These are phyloP conservation scores for Campopleginae sp. DNA, from an alignment of 2,888 invertebrate genomes.

Conservation along the genomic window DNA sequence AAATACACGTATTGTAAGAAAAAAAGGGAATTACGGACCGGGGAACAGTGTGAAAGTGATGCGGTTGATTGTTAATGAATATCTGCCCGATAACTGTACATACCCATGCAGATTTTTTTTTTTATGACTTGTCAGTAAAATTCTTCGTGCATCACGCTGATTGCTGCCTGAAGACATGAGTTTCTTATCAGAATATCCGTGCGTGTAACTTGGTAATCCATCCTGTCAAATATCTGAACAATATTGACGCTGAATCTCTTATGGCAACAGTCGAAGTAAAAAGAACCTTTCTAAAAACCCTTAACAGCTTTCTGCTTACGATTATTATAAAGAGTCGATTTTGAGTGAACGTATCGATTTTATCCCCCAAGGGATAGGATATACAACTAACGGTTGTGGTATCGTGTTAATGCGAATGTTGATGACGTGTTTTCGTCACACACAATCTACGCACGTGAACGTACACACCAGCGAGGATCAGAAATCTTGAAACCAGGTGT, in stretches of 20 bases:
- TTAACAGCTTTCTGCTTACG: no score
- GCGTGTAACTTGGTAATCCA: no score
- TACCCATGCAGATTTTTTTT: no score
- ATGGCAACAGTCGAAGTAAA: no score
- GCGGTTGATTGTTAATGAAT: slow-evolving; percentile 69
- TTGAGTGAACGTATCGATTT: slow-evolving; percentile 33
- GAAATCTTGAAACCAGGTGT: slow-evolving; percentile 35
- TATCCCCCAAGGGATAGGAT: slow-evolving; percentile 45
- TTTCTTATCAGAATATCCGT: slow-evolving; percentile 44
- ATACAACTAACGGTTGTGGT: slow-evolving; percentile 49
- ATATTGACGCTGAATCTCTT: no score
- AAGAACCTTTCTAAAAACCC: no score
- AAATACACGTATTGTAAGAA: slow-evolving; percentile 56
- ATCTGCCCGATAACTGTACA: slow-evolving; percentile 61
- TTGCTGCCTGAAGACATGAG: slow-evolving; percentile 38
- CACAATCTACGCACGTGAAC: neutral
- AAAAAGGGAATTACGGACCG: slow-evolving; percentile 71
- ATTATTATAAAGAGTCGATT: slow-evolving; percentile 42
- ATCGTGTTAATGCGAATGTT: slow-evolving; percentile 50
- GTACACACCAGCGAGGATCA: neutral
- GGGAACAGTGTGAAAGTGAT: slow-evolving; percentile 63
- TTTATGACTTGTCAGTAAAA: slow-evolving; percentile 3
- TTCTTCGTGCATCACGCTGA: slow-evolving; percentile 28
- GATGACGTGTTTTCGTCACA: slow-evolving; percentile 55
- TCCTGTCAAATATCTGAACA: no score